Percentiles rank a stretch among this genome's conserved stretches.
Conservation (phyloP, 2,797 vertebrate genomes). For the Loriculus beryllinus region DNA sequence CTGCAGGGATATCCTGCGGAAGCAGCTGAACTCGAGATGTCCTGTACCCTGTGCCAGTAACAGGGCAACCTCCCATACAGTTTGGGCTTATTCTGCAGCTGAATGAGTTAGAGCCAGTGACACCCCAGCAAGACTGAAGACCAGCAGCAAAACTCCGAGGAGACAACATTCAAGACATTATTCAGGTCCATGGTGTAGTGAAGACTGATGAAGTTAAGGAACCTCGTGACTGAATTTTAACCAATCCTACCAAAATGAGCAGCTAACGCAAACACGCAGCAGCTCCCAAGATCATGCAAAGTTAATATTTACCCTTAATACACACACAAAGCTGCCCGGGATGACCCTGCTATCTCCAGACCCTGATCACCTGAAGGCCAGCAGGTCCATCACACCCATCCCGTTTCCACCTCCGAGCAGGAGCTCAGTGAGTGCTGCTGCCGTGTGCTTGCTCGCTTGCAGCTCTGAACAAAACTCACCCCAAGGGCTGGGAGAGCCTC, state of each 20-base stretch:
- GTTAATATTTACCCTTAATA: background rate
- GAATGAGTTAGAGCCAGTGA: background rate
- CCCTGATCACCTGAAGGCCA: background rate
- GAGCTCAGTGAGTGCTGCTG: background rate
- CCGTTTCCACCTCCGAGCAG: background rate
- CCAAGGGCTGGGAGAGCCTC: constrained; percentile 13
- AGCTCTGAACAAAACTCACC: background rate
- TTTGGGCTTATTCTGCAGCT: background rate
- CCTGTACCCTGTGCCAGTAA: fast-evolving
- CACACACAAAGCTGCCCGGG: background rate
- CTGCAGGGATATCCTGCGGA: background rate
- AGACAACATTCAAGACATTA: background rate
- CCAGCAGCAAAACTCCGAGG: background rate
- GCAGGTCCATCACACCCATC: background rate
- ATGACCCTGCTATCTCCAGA: background rate
- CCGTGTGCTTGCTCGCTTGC: background rate
- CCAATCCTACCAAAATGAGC: background rate
- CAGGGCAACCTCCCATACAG: fast-evolving
- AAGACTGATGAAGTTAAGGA: background rate
- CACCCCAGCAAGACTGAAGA: fast-evolving
- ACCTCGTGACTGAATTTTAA: background rate
- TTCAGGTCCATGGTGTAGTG: background rate
- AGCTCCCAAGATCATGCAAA: background rate
- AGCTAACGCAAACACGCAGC: background rate
- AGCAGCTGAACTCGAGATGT: fast-evolving